Evolutionary conservation across 2,797 vertebrate genomes (phyloP), one percentile per base, ranked within the genome.

Genomic region (Liparis tanakae): DNA sequence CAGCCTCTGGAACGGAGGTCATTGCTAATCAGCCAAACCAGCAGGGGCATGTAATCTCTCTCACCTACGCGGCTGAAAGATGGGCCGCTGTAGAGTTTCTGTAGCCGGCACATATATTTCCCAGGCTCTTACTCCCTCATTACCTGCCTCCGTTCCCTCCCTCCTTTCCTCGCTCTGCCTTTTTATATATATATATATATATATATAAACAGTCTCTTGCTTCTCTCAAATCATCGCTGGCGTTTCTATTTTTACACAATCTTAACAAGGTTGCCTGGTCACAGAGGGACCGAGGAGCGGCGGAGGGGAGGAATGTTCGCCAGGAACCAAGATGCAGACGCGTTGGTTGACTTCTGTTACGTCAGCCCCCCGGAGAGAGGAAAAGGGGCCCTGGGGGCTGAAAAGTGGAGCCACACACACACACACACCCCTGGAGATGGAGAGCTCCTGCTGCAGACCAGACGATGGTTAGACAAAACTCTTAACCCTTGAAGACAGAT

Each of bases 211-310:
- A 78, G 63, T 58, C 76, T 86, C 70, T 66, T 30, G 13, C 74
- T 68, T 85, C 79, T 79, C 71, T 79, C 75, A 76, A 85, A 82
- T 85, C 76, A 85, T 78, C 61, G 55, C 67, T 41, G 51, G 5
- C 73, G 88, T 86, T 87, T 72, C 87, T 91, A 93, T 93, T 93
- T 93, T 92, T 91, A 91, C 70, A 30, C 81, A 74, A 53, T 79
- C 73, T 30, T 86, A 89, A 91, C 89, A 83, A 90, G 85, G 85
- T 89, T 91, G 88, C 82, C 72, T 75, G 67, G 86, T 85, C 88
- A 81, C 81, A 87, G 85, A 86, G 84, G 83, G 83, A 86, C 80
- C 48, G 41, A 70, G 67, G 62, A 70, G 72, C 30, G 1, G 54
- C 46, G 4, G n/a, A 59, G 68, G 67, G 72, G 57, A 79, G 63